Evolutionary conservation across 2,113 vertebrate species (phyloP), one percentile per base, ranked within the genome.

Genomic region (Grus americana): DNA sequence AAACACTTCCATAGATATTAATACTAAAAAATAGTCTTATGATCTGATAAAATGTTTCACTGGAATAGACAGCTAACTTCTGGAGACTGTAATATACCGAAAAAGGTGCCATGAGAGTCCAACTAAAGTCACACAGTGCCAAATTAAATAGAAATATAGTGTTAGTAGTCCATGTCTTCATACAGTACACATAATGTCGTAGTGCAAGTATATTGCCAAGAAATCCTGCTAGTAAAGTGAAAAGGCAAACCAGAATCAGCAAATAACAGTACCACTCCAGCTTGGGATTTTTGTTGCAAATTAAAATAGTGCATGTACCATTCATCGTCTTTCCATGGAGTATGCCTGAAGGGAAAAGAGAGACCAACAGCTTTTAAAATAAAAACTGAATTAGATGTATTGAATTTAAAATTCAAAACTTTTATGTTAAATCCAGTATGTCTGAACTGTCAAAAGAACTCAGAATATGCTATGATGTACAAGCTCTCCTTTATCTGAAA

Each of bases 1-100:
- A 96, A 76, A 99, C 97, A 61, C 98, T 98, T 74, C 98, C 98
- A 2, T 98, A 98, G 52, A 98, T 95, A 86, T 98, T 98, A 90
- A 98, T 83, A 83, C 97, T 98, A 83, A 99, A 98, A 87, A 98
- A 97, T 44, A 98, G 61, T 86, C 74, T 97, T 95, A 97, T 98
- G 54, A 98, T 94, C 47, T 98, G 96, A 96, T 98, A 98, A 92
- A 98, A 98, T 3, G 68, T 80, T 59, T 96, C 83, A 26, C 79
- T 95, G 84, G 93, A 96, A 38, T 76, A 62, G 26, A 63, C 36
- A 57, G 93, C 12, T 36, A 74, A 72, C 36, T 83, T 94, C 62
- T 97, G 96, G 32, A 98, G 55, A 79, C 86, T 97, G 44, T 98
- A 97, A 90, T 98, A 98, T 70, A 98, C 79, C 19, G 95, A 97